phyloP scores from a whole-genome alignment of 1,140 invertebrate species.

The Armadillidium nasatum region DNA sequence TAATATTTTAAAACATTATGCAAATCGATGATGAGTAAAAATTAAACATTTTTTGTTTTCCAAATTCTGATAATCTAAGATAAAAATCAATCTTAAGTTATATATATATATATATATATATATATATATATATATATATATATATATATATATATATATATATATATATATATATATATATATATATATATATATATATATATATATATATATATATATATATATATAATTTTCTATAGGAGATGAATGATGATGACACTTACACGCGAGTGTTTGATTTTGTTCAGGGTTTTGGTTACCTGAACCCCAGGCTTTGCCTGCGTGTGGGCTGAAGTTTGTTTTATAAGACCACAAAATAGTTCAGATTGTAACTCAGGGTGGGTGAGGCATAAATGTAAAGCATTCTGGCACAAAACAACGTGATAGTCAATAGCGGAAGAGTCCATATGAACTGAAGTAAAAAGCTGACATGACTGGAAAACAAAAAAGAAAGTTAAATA shows the following conservation, averaged over 20 bases:
- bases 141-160: no score
- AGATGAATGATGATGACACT: conserved; percentile 47
- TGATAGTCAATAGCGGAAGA: conserved; percentile 93
- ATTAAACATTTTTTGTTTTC: no score
- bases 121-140: no score
- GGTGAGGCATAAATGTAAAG: conserved; percentile 81
- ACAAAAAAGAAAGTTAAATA: conserved; percentile 31
- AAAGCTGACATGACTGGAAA: conserved; percentile 80
- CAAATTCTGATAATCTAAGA: no score
- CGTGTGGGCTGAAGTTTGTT: conserved; percentile 81
- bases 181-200: no score
- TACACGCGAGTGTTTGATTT: conserved; percentile 57
- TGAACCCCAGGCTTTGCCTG: conserved; percentile 82
- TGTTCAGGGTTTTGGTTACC: conserved; percentile 65
- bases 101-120: no score
- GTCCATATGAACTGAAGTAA: conserved; percentile 88
- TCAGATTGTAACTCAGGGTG: conserved; percentile 85
- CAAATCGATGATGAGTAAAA: no score
- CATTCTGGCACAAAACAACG: conserved; percentile 88
- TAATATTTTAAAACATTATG: no score
- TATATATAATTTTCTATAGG: no score
- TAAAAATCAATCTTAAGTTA: no score
- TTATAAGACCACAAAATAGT: conserved; percentile 81
- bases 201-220: no score
- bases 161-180: no score